A percentile compares a stretch with the other conserved stretches of the same genome.
phyloP scores from a whole-genome alignment of 2,113 vertebrate genomes.

The Platysteira castanea region DNA sequence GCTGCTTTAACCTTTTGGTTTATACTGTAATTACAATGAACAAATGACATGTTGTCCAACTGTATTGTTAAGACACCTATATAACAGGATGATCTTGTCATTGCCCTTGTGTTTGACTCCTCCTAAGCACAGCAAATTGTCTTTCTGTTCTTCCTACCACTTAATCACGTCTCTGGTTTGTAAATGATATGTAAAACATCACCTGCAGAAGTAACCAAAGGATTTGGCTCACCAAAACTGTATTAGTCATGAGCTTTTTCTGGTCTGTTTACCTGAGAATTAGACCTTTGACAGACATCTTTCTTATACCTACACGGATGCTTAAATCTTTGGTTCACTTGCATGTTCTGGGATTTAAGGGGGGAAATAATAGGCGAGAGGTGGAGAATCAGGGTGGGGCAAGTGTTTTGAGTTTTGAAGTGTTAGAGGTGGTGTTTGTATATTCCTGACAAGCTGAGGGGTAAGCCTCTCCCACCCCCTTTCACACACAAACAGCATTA shows the following conservation, averaged over 20 bases:
- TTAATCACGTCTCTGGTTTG: not conserved
- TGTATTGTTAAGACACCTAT: not conserved
- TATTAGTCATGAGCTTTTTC: not conserved
- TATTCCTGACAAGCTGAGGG: not conserved
- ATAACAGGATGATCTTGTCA: not conserved
- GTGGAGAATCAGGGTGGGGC: not conserved
- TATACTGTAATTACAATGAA: not conserved
- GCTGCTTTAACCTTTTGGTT: not conserved
- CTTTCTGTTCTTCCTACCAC: not conserved
- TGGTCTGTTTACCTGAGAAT: not conserved
- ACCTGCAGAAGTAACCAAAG: not conserved
- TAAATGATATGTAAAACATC: not conserved
- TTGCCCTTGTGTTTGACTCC: not conserved
- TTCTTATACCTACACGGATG: rapidly evolving
- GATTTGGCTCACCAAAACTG: not conserved
- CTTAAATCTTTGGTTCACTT: not conserved
- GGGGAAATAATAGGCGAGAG: not conserved
- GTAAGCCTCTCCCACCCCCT: not conserved
- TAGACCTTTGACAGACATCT: not conserved
- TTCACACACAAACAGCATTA: not conserved
- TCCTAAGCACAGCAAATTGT: not conserved
- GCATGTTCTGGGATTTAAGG: not conserved
- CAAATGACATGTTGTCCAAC: not conserved
- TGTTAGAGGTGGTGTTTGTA: not conserved
- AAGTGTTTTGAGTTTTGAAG: not conserved